Evolutionary conservation across 2,888 invertebrate species (phyloP).

Genomic region (Salticus scenicus): DNA sequence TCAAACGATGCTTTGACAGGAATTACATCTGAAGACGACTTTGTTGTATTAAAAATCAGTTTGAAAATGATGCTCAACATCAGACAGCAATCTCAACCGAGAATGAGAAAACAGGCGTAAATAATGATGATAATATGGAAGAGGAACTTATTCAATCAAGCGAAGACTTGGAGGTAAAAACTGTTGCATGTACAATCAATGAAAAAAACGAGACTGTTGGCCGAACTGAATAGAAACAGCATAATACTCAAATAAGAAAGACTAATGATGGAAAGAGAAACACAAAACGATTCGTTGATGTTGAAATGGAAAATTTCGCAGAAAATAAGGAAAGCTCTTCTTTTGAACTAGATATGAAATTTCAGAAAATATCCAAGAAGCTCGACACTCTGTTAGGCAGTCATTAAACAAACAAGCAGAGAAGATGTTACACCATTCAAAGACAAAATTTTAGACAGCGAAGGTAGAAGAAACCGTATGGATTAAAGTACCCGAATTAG

Average conservation of each 20-base stretch:
- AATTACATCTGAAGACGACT: not conserved
- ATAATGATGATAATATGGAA: not conserved
- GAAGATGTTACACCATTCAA: not conserved
- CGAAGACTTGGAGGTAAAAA: not conserved
- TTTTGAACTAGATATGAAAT: not conserved
- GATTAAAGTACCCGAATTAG: not conserved
- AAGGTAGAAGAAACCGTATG: not conserved
- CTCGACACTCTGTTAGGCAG: not conserved
- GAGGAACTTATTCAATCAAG: not conserved
- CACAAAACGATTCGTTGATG: not conserved
- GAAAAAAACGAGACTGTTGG: not conserved
- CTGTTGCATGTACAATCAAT: not conserved
- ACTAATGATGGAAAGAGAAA: no score
- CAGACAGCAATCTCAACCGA: not conserved
- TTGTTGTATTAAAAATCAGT: slow-evolving; percentile 2
- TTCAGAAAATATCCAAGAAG: not conserved
- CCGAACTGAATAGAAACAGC: no score
- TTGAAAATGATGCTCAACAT: slow-evolving; percentile 13
- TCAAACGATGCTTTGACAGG: not conserved
- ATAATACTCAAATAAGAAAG: no score
- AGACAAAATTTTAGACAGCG: not conserved
- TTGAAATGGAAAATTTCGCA: no score
- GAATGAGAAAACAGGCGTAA: not conserved
- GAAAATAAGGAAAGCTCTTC: not conserved
- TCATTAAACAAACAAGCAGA: no score